Percentiles rank a stretch among this genome's conserved stretches.
Evolutionary conservation across 1,140 invertebrate species (phyloP).

Genomic region (Lepidurus apus): DNA sequence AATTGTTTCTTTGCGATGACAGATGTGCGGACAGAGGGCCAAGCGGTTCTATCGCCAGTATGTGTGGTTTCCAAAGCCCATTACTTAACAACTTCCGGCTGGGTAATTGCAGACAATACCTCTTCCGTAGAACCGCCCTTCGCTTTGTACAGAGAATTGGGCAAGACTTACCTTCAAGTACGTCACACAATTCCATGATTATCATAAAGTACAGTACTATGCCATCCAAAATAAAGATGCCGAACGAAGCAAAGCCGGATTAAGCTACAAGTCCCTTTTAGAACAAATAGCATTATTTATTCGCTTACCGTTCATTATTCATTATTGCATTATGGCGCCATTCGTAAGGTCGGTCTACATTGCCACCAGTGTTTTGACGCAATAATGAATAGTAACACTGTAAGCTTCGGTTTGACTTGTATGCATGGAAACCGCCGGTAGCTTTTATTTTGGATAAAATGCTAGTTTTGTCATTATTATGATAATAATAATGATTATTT

Average conservation of each 20-base stretch:
- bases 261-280: neutral
- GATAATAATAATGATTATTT: neutral
- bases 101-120: constrained; percentile 66
- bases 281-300: no score
- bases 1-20: constrained; percentile 29
- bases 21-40: constrained; percentile 38
- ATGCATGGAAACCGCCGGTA: no score
- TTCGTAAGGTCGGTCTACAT: no score
- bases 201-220: no score
- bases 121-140: constrained; percentile 71
- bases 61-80: constrained; percentile 78
- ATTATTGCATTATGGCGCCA: no score
- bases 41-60: constrained; percentile 52
- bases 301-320: no score
- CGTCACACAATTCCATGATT: constrained; percentile 22
- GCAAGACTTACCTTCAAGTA: constrained; percentile 70
- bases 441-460: no score
- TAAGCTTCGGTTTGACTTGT: neutral
- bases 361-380: no score
- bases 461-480: no score
- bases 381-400: neutral
- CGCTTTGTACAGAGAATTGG: constrained; percentile 68
- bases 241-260: neutral
- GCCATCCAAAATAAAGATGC: constrained; percentile 1
- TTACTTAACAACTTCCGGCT: constrained; percentile 67